Conservation (phyloP, 2,888 invertebrate genomes). For the Coenonympha glycerion region DNA sequence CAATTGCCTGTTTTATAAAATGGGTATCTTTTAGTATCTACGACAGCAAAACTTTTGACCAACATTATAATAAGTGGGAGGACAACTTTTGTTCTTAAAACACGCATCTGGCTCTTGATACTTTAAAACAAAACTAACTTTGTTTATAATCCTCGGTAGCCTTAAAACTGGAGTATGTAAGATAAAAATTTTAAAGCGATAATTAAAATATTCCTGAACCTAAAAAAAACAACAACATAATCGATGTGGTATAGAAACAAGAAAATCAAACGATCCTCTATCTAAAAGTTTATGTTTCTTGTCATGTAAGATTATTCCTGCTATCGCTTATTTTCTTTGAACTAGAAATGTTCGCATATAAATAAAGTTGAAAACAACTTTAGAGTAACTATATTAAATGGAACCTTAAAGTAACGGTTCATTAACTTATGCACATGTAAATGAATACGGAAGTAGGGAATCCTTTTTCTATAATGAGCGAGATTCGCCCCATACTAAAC, state of each 20-base stretch:
- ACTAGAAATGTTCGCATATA: no score
- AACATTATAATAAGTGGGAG: not conserved
- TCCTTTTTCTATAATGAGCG: conserved; percentile 11
- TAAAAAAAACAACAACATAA: no score
- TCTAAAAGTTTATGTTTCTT: no score
- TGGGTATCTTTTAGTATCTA: not conserved
- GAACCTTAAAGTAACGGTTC: conserved; percentile 9
- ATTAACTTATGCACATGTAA: conserved; percentile 4
- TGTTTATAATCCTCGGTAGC: not conserved
- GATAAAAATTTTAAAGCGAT: no score
- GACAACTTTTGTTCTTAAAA: not conserved
- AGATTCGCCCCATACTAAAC: conserved; percentile 8
- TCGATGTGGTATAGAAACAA: no score
- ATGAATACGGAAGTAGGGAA: conserved; percentile 1
- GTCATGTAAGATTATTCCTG: no score
- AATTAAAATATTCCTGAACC: no score
- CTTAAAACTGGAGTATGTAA: no score
- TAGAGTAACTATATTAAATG: conserved; percentile 8
- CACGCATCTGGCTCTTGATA: no score
- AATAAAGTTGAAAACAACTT: no score
- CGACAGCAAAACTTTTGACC: not conserved
- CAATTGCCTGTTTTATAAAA: not conserved
- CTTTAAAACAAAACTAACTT: not conserved
- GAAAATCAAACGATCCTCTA: no score
- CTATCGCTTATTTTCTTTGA: no score